Evolutionary conservation across 2,113 vertebrate genomes (phyloP), one percentile per base, ranked within the genome.

Genomic region (Amphiprion percula): DNA sequence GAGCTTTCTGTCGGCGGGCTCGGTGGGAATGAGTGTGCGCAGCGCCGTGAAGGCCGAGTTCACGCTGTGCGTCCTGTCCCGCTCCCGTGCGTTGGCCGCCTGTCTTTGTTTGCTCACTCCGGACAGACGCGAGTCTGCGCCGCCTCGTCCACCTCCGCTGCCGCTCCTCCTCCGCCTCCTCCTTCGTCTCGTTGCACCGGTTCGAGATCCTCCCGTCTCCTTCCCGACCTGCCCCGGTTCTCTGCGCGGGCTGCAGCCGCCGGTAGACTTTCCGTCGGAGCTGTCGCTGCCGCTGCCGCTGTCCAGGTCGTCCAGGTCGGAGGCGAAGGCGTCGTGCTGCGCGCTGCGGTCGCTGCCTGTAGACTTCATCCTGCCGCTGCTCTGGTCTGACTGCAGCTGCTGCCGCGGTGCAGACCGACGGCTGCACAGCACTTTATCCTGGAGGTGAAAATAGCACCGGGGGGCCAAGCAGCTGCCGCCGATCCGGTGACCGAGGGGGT

Each of bases 71-170:
- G 96, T 97, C 52, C 96, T 80, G 94, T 96, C 94, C 62, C 96
- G 83, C 80, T 97, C 96, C n/a, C 96, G 93, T 14, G 96, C 96
- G 73, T 97, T 97, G n/a, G 96, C 96, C 26, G 96, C 96, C 83
- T 96, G 95, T 63, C 96, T 80, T 83, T 96, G 96, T 55, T 95
- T 95, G 82, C 86, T 96, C 21, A 90, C 71, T 0, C 94, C 92
- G 3, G 87, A 15, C 21, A 88, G 65, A 54, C 86, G 64, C 77
- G 82, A 74, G 58, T 82, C 87, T 59, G 82, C 68, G 0, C 55
- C 78, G 50, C 24, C 16, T 28, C 39, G 37, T 8, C 46, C 14
- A 0, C 49, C 28, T 26, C 58, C 59, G 1, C 63, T 33, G 39
- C 79, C 41, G 30, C 30, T 54, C 58, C 66, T 33, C 7, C 82